Evolutionary conservation across 2,888 invertebrate genomes (phyloP).

Genomic region (Drosophila anomelani): DNA sequence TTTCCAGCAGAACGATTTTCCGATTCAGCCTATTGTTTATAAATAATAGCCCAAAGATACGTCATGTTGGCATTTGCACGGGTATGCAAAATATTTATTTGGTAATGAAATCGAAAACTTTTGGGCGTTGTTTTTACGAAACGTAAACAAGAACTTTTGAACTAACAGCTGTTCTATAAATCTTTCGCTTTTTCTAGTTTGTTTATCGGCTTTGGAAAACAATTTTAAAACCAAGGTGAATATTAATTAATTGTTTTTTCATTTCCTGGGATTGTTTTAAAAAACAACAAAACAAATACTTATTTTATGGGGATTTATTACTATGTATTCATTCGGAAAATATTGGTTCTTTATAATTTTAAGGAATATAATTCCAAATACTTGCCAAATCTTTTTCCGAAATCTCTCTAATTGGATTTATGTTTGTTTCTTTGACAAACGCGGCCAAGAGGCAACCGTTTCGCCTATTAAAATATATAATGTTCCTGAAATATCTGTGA

Average conservation of each 20-base stretch:
- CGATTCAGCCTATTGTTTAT: conserved; percentile 10
- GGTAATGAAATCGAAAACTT: conserved; percentile 31
- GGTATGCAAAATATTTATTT: conserved; percentile 34
- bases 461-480: conserved; percentile 26
- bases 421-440: conserved; percentile 4
- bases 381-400: conserved; percentile 3
- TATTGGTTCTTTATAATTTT: too few species aligned
- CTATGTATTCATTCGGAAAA: neutral
- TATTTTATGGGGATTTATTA: neutral
- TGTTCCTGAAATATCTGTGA: conserved; percentile 51
- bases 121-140: conserved; percentile 30
- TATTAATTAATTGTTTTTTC: conserved; percentile 7
- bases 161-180: conserved; percentile 43
- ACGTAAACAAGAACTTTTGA: conserved; percentile 42
- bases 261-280: neutral
- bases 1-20: neutral
- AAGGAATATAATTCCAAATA: neutral
- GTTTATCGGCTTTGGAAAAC: conserved; percentile 2
- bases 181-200: conserved; percentile 15
- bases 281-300: neutral
- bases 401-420: conserved; percentile 11
- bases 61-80: neutral
- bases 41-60: conserved; percentile 8
- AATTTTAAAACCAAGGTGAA: conserved; percentile 31
- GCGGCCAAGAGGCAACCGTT: conserved; percentile 1